Percentiles rank a stretch among this genome's conserved stretches.
phyloP scores from a whole-genome alignment of 2,888 invertebrate genomes.

The Ormyrus rosae region DNA sequence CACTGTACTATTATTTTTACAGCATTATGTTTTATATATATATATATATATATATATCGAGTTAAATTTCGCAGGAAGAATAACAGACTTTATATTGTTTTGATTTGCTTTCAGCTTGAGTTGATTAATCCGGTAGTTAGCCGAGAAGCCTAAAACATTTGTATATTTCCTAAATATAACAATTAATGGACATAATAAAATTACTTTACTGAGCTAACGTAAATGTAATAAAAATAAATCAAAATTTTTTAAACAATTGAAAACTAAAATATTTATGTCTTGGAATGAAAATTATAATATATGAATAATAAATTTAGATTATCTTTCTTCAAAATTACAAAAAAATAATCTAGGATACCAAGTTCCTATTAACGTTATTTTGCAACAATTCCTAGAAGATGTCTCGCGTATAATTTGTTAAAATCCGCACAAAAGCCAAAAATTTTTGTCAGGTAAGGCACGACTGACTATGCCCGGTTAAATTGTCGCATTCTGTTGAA shows the following conservation, averaged over 20 bases:
- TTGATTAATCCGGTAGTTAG: not conserved
- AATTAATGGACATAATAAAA: constrained; percentile 11
- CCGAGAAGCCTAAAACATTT: constrained; percentile 12
- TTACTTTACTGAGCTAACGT: not conserved
- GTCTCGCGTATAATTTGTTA: too few species aligned
- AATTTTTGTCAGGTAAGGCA: too few species aligned
- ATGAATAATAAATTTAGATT: not conserved
- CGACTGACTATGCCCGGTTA: too few species aligned
- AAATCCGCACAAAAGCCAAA: too few species aligned
- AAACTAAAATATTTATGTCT: constrained; percentile 1
- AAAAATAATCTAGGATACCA: too few species aligned
- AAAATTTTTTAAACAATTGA: not conserved
- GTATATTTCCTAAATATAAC: constrained; percentile 15
- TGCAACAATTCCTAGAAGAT: too few species aligned
- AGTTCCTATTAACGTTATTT: too few species aligned
- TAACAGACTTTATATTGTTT: constrained; percentile 22
- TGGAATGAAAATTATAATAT: constrained; percentile 19
- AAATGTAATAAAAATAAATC: too few species aligned
- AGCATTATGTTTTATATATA: not conserved
- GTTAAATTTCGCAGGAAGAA: constrained; percentile 31
- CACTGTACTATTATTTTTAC: constrained; percentile 35
- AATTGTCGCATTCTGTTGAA: too few species aligned
- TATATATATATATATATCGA: not conserved
- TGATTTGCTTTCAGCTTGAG: constrained; percentile 4
- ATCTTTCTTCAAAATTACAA: constrained; percentile 1